phyloP scores from a whole-genome alignment of 2,113 vertebrate genomes.

The Recurvirostra avosetta region DNA sequence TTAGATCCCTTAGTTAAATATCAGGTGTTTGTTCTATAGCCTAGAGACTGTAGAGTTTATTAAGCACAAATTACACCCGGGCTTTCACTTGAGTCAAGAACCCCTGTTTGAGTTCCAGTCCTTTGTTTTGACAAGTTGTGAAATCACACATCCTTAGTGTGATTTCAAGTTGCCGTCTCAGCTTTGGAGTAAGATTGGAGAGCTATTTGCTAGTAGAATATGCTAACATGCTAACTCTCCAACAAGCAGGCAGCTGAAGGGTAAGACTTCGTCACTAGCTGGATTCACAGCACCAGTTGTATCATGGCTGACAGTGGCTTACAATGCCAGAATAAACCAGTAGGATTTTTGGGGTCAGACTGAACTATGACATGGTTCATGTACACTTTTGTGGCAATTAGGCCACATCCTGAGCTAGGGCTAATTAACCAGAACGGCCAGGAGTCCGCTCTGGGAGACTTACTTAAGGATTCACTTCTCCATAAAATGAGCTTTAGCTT shows the following conservation, averaged over 20 bases:
- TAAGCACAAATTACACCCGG: background rate
- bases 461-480: background rate
- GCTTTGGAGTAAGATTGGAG: background rate
- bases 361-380: background rate
- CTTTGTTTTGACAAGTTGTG: background rate
- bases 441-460: background rate
- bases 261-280: background rate
- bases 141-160: background rate
- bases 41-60: background rate
- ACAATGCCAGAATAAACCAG: background rate
- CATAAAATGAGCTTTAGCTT: background rate
- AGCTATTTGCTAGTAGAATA: background rate
- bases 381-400: background rate
- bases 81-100: background rate
- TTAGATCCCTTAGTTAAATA: background rate
- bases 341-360: background rate
- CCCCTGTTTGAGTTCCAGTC: background rate
- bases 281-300: background rate
- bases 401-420: background rate
- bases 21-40: background rate
- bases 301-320: background rate
- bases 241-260: background rate
- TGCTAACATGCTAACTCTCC: background rate
- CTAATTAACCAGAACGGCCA: background rate
- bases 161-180: background rate